Evolutionary conservation across 2,888 invertebrate genomes (phyloP).

Genomic region (Drosophila nigritarsus): DNA sequence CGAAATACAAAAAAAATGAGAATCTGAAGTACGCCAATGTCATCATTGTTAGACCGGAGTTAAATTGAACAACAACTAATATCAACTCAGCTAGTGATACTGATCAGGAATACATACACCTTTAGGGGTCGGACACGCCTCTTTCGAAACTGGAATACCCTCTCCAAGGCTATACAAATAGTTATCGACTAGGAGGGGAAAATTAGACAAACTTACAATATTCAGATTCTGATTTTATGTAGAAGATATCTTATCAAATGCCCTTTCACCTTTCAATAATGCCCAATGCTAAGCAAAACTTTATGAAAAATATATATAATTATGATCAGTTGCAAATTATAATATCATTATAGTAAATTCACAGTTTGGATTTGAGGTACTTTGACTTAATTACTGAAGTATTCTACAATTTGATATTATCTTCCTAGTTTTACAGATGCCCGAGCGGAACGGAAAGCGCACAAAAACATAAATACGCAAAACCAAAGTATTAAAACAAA

Average conservation of each 20-base stretch:
- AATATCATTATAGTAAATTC: slow-evolving; percentile 4
- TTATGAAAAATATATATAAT: slow-evolving; percentile 20
- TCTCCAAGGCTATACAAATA: neutral
- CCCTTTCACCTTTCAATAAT: neutral
- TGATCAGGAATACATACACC: neutral
- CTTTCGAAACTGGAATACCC: neutral
- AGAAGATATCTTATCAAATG: too few relatives aligned
- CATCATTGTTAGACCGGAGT: neutral
- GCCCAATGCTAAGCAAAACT: neutral
- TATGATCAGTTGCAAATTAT: neutral
- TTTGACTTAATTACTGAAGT: slow-evolving; percentile 10
- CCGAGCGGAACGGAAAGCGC: neutral
- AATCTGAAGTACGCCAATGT: neutral
- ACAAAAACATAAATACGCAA: slow-evolving; percentile 22
- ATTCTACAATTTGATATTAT: neutral
- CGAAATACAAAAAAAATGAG: neutral
- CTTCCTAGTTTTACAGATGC: slow-evolving; percentile 18
- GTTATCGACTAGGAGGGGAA: too few relatives aligned
- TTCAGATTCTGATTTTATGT: too few relatives aligned
- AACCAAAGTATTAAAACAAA: slow-evolving; percentile 56
- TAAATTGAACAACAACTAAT: neutral
- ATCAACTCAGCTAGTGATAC: neutral
- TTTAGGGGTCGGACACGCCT: neutral
- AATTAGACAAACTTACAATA: too few relatives aligned
- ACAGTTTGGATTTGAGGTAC: slow-evolving; percentile 32